Base-by-base conservation (phyloP, 2,113 vertebrate species). In the Amphiprion ocellaris region DNA sequence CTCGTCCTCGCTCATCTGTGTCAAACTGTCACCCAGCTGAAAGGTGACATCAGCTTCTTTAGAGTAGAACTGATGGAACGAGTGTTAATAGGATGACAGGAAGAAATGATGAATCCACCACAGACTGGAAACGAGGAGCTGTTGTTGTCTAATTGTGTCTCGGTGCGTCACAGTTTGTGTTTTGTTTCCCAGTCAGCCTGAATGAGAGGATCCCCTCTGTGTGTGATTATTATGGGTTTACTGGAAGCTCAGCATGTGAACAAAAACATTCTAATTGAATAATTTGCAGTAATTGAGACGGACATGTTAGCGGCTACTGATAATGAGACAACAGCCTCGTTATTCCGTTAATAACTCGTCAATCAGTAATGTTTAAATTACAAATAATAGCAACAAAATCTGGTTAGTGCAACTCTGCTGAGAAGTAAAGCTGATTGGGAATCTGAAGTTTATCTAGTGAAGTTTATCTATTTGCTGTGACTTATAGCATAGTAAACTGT, bases 21-120 rank as follows among this genome's bases (percentile, higher is more conserved):
- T 81, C 82, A 30, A 24, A n/a, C 61, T 67, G 58, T 58, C 73
- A n/a, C 63, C 19, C 19, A 10, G 5, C 24, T 33, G 55, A 33
- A 37, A 44, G 5, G 2, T 41, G 64, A 67, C 55, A 58, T 39
- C 71, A 71, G 65, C 55, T 44, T 75, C 47, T 70, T 67, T 0
- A 17, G 26, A 68, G 0, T 9, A 23, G 21, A n/a, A 64, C 16
- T 39, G 64, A 79, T 41, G 49, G 33, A 44, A 44, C 1, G 1
- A 64, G 68, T 69, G 77, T 58, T 81, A 86, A 88, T 89, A 30
- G 66, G 78, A 66, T 26, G 62, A 58, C 77, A 19, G 70, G 70
- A 71, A 77, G 61, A 68, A 17, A 6, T 4, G 53, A 7, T 28
- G 50, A 11, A 14, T 80, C 30, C 53, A 69, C 6, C 24, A 16